Evolutionary conservation across 2,797 vertebrate species (phyloP).

Genomic region (Mormyrus proboscirostris): DNA sequence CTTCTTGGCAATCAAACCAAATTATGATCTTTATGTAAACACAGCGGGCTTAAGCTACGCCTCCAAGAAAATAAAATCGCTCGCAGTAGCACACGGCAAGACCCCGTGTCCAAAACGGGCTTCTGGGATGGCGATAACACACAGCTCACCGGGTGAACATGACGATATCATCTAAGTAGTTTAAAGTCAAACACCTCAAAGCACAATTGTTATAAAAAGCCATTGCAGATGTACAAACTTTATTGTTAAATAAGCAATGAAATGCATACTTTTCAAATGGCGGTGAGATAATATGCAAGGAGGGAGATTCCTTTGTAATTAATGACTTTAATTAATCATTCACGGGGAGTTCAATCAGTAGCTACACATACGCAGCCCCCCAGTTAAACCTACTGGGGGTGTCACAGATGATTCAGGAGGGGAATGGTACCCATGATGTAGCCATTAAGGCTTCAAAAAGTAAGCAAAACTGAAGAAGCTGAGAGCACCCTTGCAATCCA

Average conservation of each 20-base stretch:
- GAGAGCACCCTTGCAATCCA: not conserved
- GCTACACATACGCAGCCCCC: not conserved
- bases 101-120: not conserved
- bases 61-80: not conserved
- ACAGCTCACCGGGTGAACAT: not conserved
- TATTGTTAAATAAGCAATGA: not conserved
- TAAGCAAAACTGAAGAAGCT: not conserved
- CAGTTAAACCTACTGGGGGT: not conserved
- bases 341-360: not conserved
- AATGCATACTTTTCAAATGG: not conserved
- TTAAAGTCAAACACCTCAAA: not conserved
- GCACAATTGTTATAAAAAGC: not conserved
- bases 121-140: not conserved
- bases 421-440: not conserved
- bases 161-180: not conserved
- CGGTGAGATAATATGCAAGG: not conserved
- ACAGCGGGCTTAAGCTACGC: not conserved
- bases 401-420: not conserved
- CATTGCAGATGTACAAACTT: not conserved
- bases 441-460: not conserved
- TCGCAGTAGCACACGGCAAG: not conserved
- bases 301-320: not conserved
- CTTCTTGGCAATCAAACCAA: not conserved
- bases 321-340: not conserved
- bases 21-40: not conserved